These are phyloP conservation scores for Myotis findleyi DNA, from an alignment of 2,797 vertebrate genomes.

Conservation along the genomic window DNA sequence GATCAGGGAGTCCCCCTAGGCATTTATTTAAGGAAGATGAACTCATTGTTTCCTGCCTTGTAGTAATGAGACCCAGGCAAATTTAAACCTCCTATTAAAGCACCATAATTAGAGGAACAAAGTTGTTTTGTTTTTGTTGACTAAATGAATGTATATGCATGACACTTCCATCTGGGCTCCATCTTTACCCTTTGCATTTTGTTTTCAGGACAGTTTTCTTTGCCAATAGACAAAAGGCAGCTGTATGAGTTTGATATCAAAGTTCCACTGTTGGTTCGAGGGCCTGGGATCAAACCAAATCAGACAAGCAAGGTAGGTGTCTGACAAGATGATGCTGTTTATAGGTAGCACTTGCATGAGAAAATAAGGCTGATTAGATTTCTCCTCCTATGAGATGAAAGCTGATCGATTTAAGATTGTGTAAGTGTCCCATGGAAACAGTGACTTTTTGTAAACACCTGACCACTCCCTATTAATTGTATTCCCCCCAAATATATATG, in stretches of 20 bases:
- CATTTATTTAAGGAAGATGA: conserved; percentile 24
- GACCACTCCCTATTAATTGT: not conserved
- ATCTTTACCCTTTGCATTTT: conserved; percentile 17
- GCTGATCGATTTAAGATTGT: not conserved
- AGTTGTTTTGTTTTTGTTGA: not conserved
- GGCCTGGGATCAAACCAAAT: conserved; percentile 96
- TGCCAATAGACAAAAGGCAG: conserved; percentile 97
- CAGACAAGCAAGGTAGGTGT: conserved; percentile 93
- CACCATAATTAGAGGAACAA: not conserved
- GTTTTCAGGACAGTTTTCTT: conserved; percentile 95
- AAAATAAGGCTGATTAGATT: not conserved
- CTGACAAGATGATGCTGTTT: not conserved
- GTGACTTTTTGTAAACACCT: not conserved
- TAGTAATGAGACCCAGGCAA: not conserved
- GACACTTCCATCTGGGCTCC: not conserved
- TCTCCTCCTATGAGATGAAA: not conserved
- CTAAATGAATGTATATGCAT: not conserved
- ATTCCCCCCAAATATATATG: not conserved
- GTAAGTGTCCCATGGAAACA: not conserved
- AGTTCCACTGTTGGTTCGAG: conserved; percentile 96
- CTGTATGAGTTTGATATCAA: conserved; percentile 99
- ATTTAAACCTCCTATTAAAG: not conserved
- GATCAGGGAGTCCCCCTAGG: not conserved
- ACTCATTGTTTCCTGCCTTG: not conserved
- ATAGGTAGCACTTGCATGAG: not conserved